A percentile compares a stretch with the other conserved stretches of the same genome.
Evolutionary conservation across 1,140 invertebrate species (phyloP).

Genomic region (Paracyclopina nana): DNA sequence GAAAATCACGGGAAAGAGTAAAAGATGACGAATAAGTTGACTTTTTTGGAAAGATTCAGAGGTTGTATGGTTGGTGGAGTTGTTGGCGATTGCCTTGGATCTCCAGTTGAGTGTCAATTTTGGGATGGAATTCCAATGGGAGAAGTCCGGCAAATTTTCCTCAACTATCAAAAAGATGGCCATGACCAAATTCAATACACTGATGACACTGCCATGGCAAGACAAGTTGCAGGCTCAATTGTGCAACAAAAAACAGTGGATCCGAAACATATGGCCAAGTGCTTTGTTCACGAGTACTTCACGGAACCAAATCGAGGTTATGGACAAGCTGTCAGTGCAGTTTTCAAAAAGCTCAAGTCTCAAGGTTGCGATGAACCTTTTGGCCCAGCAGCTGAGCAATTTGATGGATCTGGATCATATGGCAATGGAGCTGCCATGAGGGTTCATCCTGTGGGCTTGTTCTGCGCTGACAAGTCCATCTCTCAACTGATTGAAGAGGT

Average conservation of each 20-base stretch:
- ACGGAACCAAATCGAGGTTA: constrained; percentile 26
- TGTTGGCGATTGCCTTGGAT: constrained; percentile 5
- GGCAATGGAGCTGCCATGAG: constrained; percentile 41
- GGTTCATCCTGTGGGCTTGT: constrained; percentile 45
- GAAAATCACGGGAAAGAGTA: too few relatives aligned
- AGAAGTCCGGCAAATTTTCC: not conserved
- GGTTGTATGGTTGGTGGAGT: constrained; percentile 11
- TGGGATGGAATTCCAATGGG: not conserved
- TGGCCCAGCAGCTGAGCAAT: constrained; percentile 27
- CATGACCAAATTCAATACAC: constrained; percentile 40
- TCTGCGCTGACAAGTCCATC: constrained; percentile 32
- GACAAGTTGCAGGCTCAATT: not conserved
- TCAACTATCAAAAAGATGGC: not conserved
- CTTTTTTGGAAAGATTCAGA: constrained; percentile 4
- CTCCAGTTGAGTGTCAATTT: constrained; percentile 2
- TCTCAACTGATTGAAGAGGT: constrained; percentile 32
- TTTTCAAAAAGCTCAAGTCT: constrained; percentile 24
- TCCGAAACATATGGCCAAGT: constrained; percentile 13
- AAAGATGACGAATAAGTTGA: too few relatives aligned
- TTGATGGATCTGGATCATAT: constrained; percentile 27
- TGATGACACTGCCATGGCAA: constrained; percentile 59
- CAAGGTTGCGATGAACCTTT: constrained; percentile 24
- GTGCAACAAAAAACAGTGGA: not conserved
- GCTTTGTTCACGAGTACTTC: constrained; percentile 25
- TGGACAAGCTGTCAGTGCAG: constrained; percentile 24